Evolutionary conservation across 2,888 invertebrate genomes (phyloP), one percentile per base, ranked within the genome.

Genomic region (Drosophila borborema): DNA sequence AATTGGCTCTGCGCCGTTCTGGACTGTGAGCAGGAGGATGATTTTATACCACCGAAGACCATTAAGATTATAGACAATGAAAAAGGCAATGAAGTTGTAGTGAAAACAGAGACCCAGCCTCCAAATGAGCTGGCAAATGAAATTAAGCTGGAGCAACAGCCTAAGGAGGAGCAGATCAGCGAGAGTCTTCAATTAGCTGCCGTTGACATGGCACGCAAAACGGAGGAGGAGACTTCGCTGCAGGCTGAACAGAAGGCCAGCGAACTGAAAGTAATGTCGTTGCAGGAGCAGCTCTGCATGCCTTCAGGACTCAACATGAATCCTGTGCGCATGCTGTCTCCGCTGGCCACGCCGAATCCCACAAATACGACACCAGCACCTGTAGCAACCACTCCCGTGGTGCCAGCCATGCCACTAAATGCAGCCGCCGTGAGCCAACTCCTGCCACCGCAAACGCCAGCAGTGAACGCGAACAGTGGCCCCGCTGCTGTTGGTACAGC

Each of bases 1-100:
- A 95, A 96, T 87, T 96, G 96, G 89, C 95, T 97, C 65, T 95
- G 96, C 60, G 96, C 96, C 74, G 95, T 96, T 88, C 93, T 97
- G 59, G 96, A 96, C 45, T 96, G 96, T 82, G 95, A 95, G 61
- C 94, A 95, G n/a, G 95, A 95, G 58, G 96, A 96, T 75, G 95
- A 96, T 91, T 95, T 95, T 92, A 95, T 96, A 72, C 91, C 89
- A 82, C 93, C 91, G 89, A 93, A 92, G 77, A 92, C 91, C 5
- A 92, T 92, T 8, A 91, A 90, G 65, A 92, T 91, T 3, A 91
- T 91, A 58, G 92, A 91, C 45, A 82, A 85, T 14, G 91, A 90
- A 20, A 74, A 48, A n/a, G 63, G 74, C 20, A 48, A 53, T 43
- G 89, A 89, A 5, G 41, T 83, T n/a, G 9, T 74, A 3, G 76